Evolutionary conservation across 2,797 vertebrate genomes (phyloP), one percentile per base, ranked within the genome.

Genomic region (Bovichtus variegatus): DNA sequence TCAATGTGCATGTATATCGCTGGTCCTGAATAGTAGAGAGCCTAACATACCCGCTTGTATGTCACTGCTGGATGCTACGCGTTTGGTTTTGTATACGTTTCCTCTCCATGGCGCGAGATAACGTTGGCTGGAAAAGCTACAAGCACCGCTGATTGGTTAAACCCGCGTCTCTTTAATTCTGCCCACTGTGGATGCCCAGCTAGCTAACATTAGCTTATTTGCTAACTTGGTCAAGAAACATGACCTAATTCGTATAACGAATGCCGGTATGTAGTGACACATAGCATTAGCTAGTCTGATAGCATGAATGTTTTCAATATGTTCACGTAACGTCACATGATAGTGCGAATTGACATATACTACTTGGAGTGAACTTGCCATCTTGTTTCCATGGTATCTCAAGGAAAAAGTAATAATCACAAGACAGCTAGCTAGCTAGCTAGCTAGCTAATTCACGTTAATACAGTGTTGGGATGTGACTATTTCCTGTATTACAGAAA

Each of bases 151-250:
- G 79, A 93, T 92, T 92, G 93, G 91, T 68, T 69, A 5, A 69
- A 8, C 6, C 62, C 3, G 69, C 41, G 87, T 89, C 91, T 93
- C 90, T 94, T 94, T 95, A 93, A 93, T 47, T 78, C 44, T 23
- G 57, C 41, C 55, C 19, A 50, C 36, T 5, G 40, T 50, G 9
- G 12, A 62, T 58, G 21, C 25, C 8, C n/a, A 36, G 12, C 1
- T 15, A 71, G 78, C 76, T 78, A 86, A 50, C 70, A 50, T 63
- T 72, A 85, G 76, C 64, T 66, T 29, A 15, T n/a, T 8, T 47
- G 80, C 82, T 75, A 76, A 76, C 34, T 27, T 58, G 72, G 73
- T 62, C 58, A 53, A 65, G 11, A 61, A 64, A 67, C 72, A 46
- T 18, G 23, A 68, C 69, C 55, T n/a, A 18, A 29, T 43, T 50